Evolutionary conservation across 2,113 vertebrate genomes (phyloP), one percentile per base, ranked within the genome.

Genomic region (Thalassarche chlororhynchos): DNA sequence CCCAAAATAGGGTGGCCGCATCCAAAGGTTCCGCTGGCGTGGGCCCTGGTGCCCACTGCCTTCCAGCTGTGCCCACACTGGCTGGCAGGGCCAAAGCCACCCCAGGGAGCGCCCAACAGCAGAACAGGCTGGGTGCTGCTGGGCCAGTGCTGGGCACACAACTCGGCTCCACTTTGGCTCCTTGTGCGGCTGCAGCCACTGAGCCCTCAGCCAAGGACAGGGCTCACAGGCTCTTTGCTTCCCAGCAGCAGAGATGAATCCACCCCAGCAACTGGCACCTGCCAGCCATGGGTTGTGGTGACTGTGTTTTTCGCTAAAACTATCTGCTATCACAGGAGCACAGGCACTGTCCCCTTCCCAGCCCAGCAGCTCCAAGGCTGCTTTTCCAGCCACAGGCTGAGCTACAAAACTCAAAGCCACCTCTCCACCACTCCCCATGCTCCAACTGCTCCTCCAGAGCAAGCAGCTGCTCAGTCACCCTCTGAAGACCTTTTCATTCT

Each of bases 41-140:
- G 51, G 6, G 47, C 25, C 42, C 28, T 36, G 60, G 17, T 89
- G 29, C 29, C 38, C 1, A 2, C 26, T 69, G 57, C 31, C 51
- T 57, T 88, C 60, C 61, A 80, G 42, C 47, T 69, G 38, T 34
- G 78, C 31, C 65, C 20, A 17, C 34, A 17, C 14, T 66, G 82
- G 26, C 60, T 65, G 71, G 23, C 40, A 87, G 29, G 8, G 49
- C 58, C 62, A 84, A 93, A 81, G 68, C 17, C 6, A 3, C 44
- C 32, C 55, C 2, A 1, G 38, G 29, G n/a, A 57, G 46, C 11
- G 4, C 38, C 42, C 0, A 0, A 46, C 36, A 83, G 80, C 21
- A 36, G 49, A 83, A 79, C 21, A 71, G 80, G 62, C 44, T 68
- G 64, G 36, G 38, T 76, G 72, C 29, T 93, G 69, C 69, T 65